phyloP scores from a whole-genome alignment of 2,797 vertebrate genomes.

The Alcedo quadribrachys region DNA sequence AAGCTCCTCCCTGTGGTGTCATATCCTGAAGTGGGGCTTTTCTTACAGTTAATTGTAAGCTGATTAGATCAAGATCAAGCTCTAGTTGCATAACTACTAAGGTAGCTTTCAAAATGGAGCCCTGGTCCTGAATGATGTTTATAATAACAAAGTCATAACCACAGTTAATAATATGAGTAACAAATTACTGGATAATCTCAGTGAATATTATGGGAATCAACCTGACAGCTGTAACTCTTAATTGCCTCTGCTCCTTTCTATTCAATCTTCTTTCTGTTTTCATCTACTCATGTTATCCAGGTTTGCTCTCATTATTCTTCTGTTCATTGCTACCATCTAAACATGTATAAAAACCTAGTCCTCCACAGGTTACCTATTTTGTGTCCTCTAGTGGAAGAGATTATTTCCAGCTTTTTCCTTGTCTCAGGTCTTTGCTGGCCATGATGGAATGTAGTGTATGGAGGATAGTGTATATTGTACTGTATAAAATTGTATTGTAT shows the following conservation, averaged over 20 bases:
- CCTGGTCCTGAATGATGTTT: background rate
- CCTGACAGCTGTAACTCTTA: background rate
- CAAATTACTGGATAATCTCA: background rate
- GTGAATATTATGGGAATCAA: background rate
- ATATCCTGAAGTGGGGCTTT: background rate
- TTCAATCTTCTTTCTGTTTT: background rate
- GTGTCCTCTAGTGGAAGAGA: background rate
- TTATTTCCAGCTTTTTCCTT: background rate
- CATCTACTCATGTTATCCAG: background rate
- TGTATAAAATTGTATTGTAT: background rate
- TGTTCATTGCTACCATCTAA: background rate
- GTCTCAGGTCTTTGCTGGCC: background rate
- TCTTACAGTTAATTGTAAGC: background rate
- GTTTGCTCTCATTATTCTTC: background rate
- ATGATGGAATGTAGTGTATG: background rate
- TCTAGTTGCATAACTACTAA: background rate
- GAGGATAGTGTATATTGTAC: background rate
- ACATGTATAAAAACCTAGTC: background rate
- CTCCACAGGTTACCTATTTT: background rate
- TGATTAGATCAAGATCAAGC: background rate
- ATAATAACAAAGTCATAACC: background rate
- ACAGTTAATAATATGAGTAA: background rate
- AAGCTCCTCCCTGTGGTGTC: conserved; percentile 53
- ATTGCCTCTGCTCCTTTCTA: background rate
- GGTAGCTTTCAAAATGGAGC: background rate